Conservation (phyloP, 2,113 vertebrate species). For the Erinaceus europaeus region DNA sequence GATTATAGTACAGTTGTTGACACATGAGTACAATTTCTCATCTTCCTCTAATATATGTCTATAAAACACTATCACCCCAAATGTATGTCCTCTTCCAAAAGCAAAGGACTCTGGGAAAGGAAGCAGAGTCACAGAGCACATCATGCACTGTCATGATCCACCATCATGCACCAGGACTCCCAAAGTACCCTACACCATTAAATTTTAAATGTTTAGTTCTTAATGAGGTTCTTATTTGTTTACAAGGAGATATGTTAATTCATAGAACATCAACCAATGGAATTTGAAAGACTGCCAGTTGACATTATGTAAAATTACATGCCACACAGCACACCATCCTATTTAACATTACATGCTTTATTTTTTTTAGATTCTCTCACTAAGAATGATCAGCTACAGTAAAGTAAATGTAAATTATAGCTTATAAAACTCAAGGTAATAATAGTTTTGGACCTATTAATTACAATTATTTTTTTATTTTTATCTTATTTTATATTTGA, state of each 20-base stretch:
- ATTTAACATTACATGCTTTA: neutral
- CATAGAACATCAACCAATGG: neutral
- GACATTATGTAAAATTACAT: neutral
- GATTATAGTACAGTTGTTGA: too few species aligned
- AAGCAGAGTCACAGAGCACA: too few species aligned
- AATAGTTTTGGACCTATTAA: neutral
- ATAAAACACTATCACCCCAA: too few species aligned
- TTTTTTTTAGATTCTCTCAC: neutral
- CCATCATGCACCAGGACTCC: too few species aligned
- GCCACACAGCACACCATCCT: neutral
- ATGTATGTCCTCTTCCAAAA: too few species aligned
- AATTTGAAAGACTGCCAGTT: neutral
- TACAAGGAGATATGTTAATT: neutral
- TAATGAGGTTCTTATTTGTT: neutral
- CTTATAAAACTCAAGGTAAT: constrained; percentile 2
- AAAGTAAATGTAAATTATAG: constrained; percentile 15
- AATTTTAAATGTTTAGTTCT: neutral
- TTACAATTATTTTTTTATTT: too few species aligned
- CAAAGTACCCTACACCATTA: too few species aligned
- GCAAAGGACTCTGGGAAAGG: too few species aligned
- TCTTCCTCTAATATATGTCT: too few species aligned
- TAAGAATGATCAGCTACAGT: neutral
- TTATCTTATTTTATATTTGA: too few species aligned
- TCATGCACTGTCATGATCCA: too few species aligned
- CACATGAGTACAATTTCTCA: too few species aligned